Evolutionary conservation across 2,888 invertebrate species (phyloP), one percentile per base, ranked within the genome.

Genomic region (Oxytorus armatus): DNA sequence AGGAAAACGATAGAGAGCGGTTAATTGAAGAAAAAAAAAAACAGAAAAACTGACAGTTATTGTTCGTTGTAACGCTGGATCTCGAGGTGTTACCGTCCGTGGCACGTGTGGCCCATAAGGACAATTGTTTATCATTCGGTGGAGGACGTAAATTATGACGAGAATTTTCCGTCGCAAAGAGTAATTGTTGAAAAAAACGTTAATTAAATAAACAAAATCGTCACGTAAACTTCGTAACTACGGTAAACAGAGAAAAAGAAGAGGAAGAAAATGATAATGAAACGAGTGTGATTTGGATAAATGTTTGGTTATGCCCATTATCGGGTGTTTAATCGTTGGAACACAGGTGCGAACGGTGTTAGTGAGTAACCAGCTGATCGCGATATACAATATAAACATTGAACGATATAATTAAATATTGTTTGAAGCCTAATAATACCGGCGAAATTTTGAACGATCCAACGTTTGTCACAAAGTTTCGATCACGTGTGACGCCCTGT

Each of bases 271-370:
- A 21, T 1, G 47, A 47, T 47, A 23, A 21, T 16, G 36, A 55
- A 25, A 36, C 23, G 16, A 39, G 75, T 66, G 75, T 25, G 51
- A 23, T 44, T 16, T 10, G 4, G 33, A 10, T 3, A 29, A 36
- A 29, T 21, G 36, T 39, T 70, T 66, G n/a, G 79, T 79, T 47
- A 79, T 79, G 79, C 44, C 51, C 70, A 33, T 72, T 3, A 72
- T 68, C 51, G 39, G 66, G 59, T 21, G 18, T 29, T 33, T 51
- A 10, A 47, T 14, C 69, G 74, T 33, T 51, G 66, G 59, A 55
- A 66, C 59, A 39, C 47, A 79, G n/a, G 79, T 79, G 79, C 79
- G 18, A 36, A 1, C 65, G 18, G 49, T 51, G 5, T n/a, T 18
- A 65, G 16, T 18, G 18, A 47, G 18, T 18, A 29, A 25, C n/a